A percentile compares a stretch with the other conserved stretches of the same genome.
phyloP scores from a whole-genome alignment of 2,113 vertebrate species.

The Sinosuthora webbiana region DNA sequence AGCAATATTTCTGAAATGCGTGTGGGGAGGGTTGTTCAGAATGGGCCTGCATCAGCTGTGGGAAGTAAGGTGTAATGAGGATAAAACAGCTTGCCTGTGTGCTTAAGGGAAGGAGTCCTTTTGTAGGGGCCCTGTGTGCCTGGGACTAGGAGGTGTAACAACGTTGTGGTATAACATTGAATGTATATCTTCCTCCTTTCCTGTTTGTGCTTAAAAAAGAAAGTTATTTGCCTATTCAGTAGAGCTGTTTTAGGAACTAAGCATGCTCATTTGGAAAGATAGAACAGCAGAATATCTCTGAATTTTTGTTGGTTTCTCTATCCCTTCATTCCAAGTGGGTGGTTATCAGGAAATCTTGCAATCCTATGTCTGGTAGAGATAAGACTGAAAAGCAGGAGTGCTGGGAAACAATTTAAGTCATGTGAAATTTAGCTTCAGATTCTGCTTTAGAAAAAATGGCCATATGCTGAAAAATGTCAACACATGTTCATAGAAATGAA shows the following conservation, averaged over 20 bases:
- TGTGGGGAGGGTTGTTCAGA: not conserved
- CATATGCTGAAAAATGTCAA: constrained; percentile 54
- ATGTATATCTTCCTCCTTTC: not conserved
- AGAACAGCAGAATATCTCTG: not conserved
- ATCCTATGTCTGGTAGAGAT: not conserved
- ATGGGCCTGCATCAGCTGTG: accelerated
- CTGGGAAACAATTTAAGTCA: not conserved
- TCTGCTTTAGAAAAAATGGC: not conserved
- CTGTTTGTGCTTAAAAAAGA: not conserved
- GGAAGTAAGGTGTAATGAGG: not conserved
- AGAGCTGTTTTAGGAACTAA: not conserved
- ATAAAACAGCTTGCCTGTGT: accelerated
- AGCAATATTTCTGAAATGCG: not conserved
- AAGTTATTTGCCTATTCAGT: not conserved
- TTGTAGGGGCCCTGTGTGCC: not conserved
- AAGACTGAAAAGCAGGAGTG: not conserved
- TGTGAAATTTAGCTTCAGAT: not conserved
- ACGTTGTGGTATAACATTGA: not conserved
- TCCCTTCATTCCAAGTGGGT: not conserved
- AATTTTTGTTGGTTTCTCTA: not conserved
- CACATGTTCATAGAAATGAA: constrained; percentile 26
- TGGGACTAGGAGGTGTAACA: not conserved
- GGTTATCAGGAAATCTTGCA: constrained; percentile 11
- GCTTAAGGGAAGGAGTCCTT: not conserved
- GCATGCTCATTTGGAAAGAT: not conserved